These are phyloP conservation scores for Megaceryle torquata DNA, from an alignment of 2,113 vertebrate genomes.

Conservation along the genomic window DNA sequence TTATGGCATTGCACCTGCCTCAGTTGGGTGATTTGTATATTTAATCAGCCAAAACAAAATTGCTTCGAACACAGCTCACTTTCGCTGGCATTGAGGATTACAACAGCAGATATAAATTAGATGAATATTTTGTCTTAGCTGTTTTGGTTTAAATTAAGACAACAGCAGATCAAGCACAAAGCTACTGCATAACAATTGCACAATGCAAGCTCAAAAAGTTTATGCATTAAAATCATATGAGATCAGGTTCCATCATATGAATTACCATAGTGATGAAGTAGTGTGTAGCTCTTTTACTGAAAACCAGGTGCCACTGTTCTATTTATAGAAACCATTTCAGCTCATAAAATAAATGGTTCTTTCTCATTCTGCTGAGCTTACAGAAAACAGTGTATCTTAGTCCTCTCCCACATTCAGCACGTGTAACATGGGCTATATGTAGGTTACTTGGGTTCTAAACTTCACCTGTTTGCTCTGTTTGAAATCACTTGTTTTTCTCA, in stretches of 20 bases:
- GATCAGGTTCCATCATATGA: neutral
- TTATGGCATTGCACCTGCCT: neutral
- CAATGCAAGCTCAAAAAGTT: neutral
- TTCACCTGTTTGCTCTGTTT: neutral
- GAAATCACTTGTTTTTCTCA: neutral
- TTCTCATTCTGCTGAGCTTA: neutral
- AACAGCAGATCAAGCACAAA: slow-evolving; percentile 39
- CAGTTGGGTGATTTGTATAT: slow-evolving; percentile 24
- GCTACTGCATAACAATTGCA: neutral
- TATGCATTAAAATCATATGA: neutral
- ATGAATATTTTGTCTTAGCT: neutral
- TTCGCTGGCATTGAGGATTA: neutral
- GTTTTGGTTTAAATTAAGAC: slow-evolving; percentile 15
- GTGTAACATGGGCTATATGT: neutral
- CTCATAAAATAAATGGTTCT: neutral
- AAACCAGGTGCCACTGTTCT: neutral
- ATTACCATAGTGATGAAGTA: neutral
- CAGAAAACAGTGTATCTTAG: neutral
- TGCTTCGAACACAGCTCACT: slow-evolving; percentile 36
- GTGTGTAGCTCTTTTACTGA: neutral
- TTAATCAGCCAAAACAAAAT: slow-evolving; percentile 57
- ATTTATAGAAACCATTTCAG: neutral
- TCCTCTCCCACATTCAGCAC: neutral
- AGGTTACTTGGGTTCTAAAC: neutral
- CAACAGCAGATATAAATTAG: neutral